Evolutionary conservation across 2,797 vertebrate genomes (phyloP), one percentile per base, ranked within the genome.

Genomic region (Intellagama lesueurii): DNA sequence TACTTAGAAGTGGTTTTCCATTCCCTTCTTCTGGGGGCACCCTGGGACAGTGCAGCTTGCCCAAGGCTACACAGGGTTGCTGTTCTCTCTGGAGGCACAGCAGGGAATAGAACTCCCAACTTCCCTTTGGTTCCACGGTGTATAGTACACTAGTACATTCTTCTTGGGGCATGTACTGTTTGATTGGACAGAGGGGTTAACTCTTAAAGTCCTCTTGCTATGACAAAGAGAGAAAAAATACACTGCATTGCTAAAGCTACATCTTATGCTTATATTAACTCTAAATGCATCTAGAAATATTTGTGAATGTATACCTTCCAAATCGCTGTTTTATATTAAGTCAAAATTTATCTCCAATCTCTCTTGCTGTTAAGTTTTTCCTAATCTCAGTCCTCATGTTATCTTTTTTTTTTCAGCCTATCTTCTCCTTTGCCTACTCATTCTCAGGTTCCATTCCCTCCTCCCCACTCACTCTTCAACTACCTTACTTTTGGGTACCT

Each of bases 211-310:
- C 16, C 9, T 81, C 7, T n/a, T 85, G 22, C 44, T 78, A 26
- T 52, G 64, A 56, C 73, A 68, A 73, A 30, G 17, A 32, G 32
- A 69, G 32, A 81, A 69, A 75, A 11, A 47, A 56, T 77, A 70
- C 22, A 72, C 64, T 78, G 3, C 60, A 5, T 60, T 70, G 73
- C 79, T 83, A 76, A 44, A 70, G 28, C n/a, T 66, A 49, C 24
- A 35, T 17, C n/a, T 9, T 81, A 49, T 83, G 24, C 40, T 82
- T 81, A 40, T 64, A 87, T 87, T 81, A 87, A 87, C n/a, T n/a
- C 28, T 52, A 56, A 84, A 73, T 52, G 32, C 40, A 81, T 40
- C 78, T 32, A 81, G 32, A 72, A 87, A 81, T 81, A 11, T 60
- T 24, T 26, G 73, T 24, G 49, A 16, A 16, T 19, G 72, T 60